Evolutionary conservation across 2,797 vertebrate species (phyloP), one percentile per base, ranked within the genome.

Genomic region (Dryobates pubescens): DNA sequence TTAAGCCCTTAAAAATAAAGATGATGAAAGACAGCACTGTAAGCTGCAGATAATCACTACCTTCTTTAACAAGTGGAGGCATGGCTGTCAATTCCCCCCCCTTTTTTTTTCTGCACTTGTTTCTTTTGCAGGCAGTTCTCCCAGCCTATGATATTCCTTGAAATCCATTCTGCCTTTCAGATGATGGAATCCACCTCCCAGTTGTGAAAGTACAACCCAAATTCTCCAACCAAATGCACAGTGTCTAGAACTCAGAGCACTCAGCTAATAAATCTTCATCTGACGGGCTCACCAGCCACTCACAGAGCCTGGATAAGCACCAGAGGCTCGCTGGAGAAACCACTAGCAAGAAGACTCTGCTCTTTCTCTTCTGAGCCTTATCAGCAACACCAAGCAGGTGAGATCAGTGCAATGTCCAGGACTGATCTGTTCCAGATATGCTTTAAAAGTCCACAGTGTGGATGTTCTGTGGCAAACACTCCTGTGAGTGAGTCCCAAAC

Each of bases 1-100:
- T 94, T 86, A 94, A 92, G 64, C 58, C 65, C 59, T 94, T 96
- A 84, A 91, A 93, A 92, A 72, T 58, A 91, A 92, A 94, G 73
- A 91, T 74, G 67, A 93, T 20, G 75, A 57, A 83, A 94, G 89
- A 26, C 51, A 89, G 29, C 58, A 79, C 78, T 85, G 61, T 59
- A 82, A 92, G 30, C 38, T 67, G 20, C 34, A 87, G 72, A 84
- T 90, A 96, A 94, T 92, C 45, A 77, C 41, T 59, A 70, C 57
- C 22, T 72, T 57, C 45, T 82, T 76, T 77, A 86, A 23, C 20
- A 93, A 86, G 36, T 23, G 29, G 41, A 92, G 16, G 45, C 36
- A 71, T 17, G 29, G 56, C 49, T 68, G 73, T 43, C 8, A 49
- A 38, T 63, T 94, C 3, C 38, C 38, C 10, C 38, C 38, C 38